Percentiles rank a stretch among this genome's conserved stretches.
Evolutionary conservation across 1,140 invertebrate species (phyloP).

Genomic region (Polypedilum pembai): DNA sequence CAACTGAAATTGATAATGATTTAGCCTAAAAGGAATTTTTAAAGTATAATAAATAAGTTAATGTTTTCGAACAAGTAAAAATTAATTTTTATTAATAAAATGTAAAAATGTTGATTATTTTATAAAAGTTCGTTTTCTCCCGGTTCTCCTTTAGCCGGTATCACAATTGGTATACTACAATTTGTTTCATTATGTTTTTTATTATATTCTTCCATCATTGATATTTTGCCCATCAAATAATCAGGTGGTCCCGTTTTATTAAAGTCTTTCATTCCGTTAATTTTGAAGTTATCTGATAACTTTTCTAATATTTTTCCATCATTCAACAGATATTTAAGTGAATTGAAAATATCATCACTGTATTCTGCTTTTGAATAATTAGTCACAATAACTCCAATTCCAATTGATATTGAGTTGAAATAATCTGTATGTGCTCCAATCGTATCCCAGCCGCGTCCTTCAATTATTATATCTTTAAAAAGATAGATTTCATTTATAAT

Average conservation of each 20-base stretch:
- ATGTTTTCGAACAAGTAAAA: too few relatives aligned
- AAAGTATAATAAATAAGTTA: too few relatives aligned
- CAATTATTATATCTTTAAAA: conserved; percentile 51
- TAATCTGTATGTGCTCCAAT: conserved; percentile 52
- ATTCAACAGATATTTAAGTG: background rate
- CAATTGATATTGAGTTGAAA: conserved; percentile 44
- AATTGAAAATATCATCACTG: background rate
- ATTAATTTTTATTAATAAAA: too few relatives aligned
- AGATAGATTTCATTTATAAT: background rate
- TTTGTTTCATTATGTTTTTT: too few relatives aligned
- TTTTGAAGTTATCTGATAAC: background rate
- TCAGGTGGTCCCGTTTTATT: background rate
- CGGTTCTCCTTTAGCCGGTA: too few relatives aligned
- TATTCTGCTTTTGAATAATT: background rate
- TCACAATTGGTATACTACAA: too few relatives aligned
- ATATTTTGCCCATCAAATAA: background rate
- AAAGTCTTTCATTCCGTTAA: background rate
- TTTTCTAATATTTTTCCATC: background rate
- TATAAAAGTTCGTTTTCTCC: too few relatives aligned
- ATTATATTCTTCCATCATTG: background rate
- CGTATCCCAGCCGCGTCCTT: conserved; percentile 54
- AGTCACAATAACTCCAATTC: conserved; percentile 52
- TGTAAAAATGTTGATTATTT: too few relatives aligned
- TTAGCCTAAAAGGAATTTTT: too few relatives aligned
- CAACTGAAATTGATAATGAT: too few relatives aligned